These are phyloP conservation scores for Eupithecia subfuscata DNA, from an alignment of 2,888 invertebrate genomes.

Conservation along the genomic window DNA sequence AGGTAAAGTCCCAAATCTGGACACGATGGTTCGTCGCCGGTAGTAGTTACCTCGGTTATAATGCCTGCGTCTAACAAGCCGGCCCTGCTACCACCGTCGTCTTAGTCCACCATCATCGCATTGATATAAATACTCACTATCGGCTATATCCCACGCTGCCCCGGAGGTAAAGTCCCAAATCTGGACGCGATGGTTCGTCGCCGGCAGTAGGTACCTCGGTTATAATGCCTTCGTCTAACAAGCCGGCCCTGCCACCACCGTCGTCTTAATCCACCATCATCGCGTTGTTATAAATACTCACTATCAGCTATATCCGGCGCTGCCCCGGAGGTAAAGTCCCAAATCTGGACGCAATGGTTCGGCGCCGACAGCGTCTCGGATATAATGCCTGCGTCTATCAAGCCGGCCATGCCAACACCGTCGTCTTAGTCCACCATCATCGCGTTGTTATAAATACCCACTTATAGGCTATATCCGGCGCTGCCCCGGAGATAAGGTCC, in stretches of 20 bases:
- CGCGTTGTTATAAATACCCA: constrained; percentile 66
- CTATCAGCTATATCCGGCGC: constrained; percentile 90
- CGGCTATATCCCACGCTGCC: too few species aligned
- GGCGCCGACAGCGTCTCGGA: constrained; percentile 85
- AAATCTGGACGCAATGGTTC: constrained; percentile 92
- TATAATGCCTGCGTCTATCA: constrained; percentile 75
- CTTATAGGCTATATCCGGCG: constrained; percentile 90
- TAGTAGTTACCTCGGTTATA: constrained; percentile 43
- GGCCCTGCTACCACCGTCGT: constrained; percentile 69
- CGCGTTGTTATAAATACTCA: constrained; percentile 63
- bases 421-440: constrained; percentile 40
- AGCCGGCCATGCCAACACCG: constrained; percentile 73
- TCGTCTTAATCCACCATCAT: background rate
- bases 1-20: too few species aligned
- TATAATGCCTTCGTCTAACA: constrained; percentile 75
- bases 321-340: constrained; percentile 89
- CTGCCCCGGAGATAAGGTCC: constrained; percentile 89
- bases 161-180: too few species aligned
- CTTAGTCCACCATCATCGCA: too few species aligned
- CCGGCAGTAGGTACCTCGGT: constrained; percentile 65
- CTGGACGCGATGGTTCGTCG: too few species aligned
- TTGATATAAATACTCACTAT: background rate
- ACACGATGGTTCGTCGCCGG: too few species aligned
- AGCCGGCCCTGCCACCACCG: constrained; percentile 67
- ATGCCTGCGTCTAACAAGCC: constrained; percentile 74